A percentile compares a stretch with the other conserved stretches of the same genome.
Conservation (phyloP, 2,797 vertebrate species). For the Amazona ochrocephala region DNA sequence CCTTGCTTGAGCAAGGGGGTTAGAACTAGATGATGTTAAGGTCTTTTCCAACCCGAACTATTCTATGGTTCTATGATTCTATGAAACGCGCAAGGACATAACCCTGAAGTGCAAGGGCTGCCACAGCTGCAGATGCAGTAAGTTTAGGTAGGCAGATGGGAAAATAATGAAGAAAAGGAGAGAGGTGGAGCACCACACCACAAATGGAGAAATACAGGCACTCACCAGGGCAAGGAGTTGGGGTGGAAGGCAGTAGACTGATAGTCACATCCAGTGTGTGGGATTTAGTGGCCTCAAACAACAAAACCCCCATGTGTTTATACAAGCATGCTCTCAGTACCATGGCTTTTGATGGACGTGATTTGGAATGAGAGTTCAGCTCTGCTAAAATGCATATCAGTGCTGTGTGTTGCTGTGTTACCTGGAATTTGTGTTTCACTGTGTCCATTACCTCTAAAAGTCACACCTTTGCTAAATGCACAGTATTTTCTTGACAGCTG, state of each 20-base stretch:
- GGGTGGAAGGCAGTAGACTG: neutral
- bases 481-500: slow-evolving; percentile 1
- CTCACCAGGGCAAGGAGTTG: neutral
- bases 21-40: neutral
- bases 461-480: neutral
- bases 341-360: neutral
- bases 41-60: neutral
- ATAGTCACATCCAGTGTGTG: accelerated
- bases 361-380: slow-evolving; percentile 2
- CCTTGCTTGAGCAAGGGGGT: neutral
- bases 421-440: neutral
- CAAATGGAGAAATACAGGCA: neutral
- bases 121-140: accelerated
- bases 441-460: neutral
- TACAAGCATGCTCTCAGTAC: neutral
- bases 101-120: accelerated
- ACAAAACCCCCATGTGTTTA: neutral
- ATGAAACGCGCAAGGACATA: neutral
- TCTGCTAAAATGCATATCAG: neutral
- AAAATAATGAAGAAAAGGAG: neutral
- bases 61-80: neutral
- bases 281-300: neutral
- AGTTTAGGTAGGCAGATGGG: neutral
- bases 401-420: neutral
- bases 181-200: neutral